Evolutionary conservation across 1,140 invertebrate species (phyloP).

Genomic region (Neotoxoptera formosana): DNA sequence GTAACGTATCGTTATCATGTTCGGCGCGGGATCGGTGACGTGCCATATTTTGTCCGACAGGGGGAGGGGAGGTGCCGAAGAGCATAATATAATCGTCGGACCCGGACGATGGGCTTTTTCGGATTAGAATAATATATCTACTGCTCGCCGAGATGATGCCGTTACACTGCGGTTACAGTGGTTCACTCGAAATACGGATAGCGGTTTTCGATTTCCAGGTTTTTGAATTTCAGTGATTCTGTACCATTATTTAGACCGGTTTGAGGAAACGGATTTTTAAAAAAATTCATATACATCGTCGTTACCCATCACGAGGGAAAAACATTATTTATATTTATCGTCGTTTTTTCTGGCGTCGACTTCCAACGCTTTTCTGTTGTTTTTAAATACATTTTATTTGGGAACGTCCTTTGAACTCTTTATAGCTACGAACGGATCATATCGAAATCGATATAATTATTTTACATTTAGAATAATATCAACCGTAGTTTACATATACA

Average conservation of each 20-base stretch:
- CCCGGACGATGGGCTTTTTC: not conserved
- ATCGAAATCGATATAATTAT: no score
- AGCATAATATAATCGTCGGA: not conserved
- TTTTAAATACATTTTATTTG: no score
- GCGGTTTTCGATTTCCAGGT: not conserved
- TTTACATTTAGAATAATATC: no score
- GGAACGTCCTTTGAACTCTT: no score
- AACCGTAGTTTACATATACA: no score
- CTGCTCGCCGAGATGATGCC: no score
- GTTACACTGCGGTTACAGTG: no score
- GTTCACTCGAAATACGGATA: not conserved
- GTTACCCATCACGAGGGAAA: no score
- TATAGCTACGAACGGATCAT: not conserved
- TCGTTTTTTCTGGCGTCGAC: not conserved
- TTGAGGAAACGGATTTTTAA: not conserved
- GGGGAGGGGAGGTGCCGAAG: not conserved
- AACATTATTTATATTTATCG: no score
- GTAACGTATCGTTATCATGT: not conserved
- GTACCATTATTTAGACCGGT: not conserved
- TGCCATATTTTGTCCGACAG: not conserved
- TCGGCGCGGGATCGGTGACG: not conserved
- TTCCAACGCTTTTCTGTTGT: not conserved
- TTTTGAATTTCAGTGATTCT: not conserved
- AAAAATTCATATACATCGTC: no score
- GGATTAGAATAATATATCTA: not conserved